phyloP scores from a whole-genome alignment of 2,888 invertebrate species.

The Liopterus haemorrhoidalis region DNA sequence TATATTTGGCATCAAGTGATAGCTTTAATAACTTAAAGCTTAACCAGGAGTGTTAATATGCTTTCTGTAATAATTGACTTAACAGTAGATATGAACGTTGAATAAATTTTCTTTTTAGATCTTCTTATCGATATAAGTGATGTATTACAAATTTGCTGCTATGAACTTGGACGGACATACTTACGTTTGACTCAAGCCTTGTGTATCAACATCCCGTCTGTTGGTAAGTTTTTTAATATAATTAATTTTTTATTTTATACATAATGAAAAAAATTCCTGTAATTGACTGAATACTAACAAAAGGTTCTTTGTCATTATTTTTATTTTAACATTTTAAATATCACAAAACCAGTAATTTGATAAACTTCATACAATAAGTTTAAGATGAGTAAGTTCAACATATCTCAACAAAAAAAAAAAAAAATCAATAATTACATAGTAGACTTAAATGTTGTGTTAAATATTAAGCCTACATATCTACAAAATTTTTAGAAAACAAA shows the following conservation, averaged over 20 bases:
- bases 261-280: neutral
- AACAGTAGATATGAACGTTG: too few species aligned
- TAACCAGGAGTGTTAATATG: too few species aligned
- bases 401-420: constrained; percentile 6
- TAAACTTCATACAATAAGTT: constrained; percentile 15
- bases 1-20: too few species aligned
- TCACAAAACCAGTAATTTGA: constrained; percentile 23
- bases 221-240: constrained; percentile 63
- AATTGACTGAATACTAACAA: neutral
- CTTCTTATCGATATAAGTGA: constrained; percentile 96
- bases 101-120: constrained; percentile 56
- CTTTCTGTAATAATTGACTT: too few species aligned
- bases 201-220: constrained; percentile 83
- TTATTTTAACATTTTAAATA: constrained; percentile 23
- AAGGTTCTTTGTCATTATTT: neutral
- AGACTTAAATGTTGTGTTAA: constrained; percentile 2
- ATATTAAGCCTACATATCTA: neutral
- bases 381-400: constrained; percentile 14
- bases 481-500: constrained; percentile 6
- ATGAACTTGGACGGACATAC: constrained; percentile 89
- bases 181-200: constrained; percentile 81
- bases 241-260: constrained; percentile 7
- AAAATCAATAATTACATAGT: constrained; percentile 3
- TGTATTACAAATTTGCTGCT: constrained; percentile 93
- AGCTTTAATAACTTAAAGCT: too few species aligned